Base-by-base conservation (phyloP, 1,140 invertebrate species). In the Adelges cooleyi region DNA sequence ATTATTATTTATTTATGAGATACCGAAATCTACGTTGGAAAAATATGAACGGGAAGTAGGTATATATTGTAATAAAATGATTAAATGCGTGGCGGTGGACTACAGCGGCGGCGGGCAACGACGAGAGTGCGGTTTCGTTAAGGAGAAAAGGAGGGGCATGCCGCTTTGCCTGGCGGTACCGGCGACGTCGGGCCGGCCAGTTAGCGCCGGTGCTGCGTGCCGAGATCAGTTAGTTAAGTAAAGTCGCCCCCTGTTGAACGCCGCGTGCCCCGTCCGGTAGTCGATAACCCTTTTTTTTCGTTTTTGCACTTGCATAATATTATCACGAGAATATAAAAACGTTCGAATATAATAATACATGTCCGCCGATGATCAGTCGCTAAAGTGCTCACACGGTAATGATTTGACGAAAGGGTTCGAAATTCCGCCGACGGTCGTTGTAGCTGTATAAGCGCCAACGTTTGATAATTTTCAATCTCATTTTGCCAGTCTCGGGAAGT, bases 151-250 rank as follows among this genome's bases (percentile, higher is more conserved):
- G 17, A 29, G 38, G 50, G 2, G n/a, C 10, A 38, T 23, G 38
- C 42, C 10, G 27, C 25, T 2, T n/a, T n/a, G 6, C 18, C 38
- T 6, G 54, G 23, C 42, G 42, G 56, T 46, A 62, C 27, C 56
- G 56, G 56, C 56, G 42, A 25, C 42, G 25, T 46, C 38, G 42
- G 13, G 15, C 9, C 25, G 25, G 42, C 56, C 56, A 62, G 56
- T 62, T 42, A 62, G 25, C 56, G 56, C 56, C 56, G 56, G 56
- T 62, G 56, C 56, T 62, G 56, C 56, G 40, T 62, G 56, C 56
- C 56, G 56, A 62, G 56, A 62, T 62, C 56, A 62, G 56, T 62
- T 59, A 33, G 29, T 33, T n/a, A n/a, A n/a, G n/a, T n/a, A n/a
- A n/a, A 33, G 29, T 33, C 29, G 29, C 23, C 25, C 25, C 36